A percentile compares a stretch with the other conserved stretches of the same genome.
Evolutionary conservation across 2,113 vertebrate species (phyloP).

Genomic region (Myiozetetes cayanensis): DNA sequence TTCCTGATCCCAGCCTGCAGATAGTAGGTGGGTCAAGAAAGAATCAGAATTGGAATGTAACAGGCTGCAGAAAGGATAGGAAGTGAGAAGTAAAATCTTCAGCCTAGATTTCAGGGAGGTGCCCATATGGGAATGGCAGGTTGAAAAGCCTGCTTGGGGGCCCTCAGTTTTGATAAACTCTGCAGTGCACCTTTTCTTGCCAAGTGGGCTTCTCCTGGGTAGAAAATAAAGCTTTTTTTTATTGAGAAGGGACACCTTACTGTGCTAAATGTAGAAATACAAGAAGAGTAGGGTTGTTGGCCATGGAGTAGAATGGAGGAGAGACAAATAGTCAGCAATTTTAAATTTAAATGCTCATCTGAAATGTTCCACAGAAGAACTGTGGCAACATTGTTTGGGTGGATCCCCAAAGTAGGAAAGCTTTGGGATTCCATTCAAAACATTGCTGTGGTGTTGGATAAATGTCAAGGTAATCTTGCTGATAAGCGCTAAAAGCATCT

Average conservation of each 20-base stretch:
- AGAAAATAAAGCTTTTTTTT: background rate
- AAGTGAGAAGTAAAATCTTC: background rate
- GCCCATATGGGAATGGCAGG: background rate
- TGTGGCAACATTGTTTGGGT: background rate
- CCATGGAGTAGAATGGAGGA: background rate
- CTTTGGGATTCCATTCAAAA: background rate
- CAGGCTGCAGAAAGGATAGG: background rate
- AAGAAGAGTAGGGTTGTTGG: background rate
- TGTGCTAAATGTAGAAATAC: background rate
- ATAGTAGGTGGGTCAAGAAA: background rate
- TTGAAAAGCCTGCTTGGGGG: background rate
- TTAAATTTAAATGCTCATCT: background rate
- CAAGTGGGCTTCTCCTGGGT: background rate
- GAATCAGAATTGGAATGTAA: background rate
- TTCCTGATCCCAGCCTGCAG: background rate
- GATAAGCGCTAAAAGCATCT: background rate
- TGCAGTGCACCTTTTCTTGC: background rate
- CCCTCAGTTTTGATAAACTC: background rate
- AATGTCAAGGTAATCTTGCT: background rate
- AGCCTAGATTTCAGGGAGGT: background rate
- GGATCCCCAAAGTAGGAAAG: background rate
- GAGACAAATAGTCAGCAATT: background rate
- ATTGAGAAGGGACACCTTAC: background rate
- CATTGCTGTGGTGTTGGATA: background rate
- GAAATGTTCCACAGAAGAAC: background rate